Evolutionary conservation across 2,113 vertebrate species (phyloP), one percentile per base, ranked within the genome.

Genomic region (Micronycteris hirsuta): DNA sequence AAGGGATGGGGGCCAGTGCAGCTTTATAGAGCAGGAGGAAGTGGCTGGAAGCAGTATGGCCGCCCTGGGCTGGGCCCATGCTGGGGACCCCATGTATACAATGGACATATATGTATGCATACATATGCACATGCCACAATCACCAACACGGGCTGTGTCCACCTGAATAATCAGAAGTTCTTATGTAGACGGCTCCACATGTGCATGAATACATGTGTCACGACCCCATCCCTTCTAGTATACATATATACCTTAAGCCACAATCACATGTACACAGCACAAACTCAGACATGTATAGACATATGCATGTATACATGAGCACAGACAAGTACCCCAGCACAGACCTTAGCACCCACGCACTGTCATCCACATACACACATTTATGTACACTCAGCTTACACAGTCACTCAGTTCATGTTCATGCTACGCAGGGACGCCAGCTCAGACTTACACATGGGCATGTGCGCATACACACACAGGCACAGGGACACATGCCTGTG

Each of bases 351-450:
- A 20, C 11, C 36, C 38, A 1, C 4, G 26, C 5, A 1, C 24
- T 14, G 10, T 12, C 11, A 1, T 2, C 3, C 20, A 9, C 1
- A 0, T 54, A 15, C 8, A 41, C 7, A 41, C 16, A 10, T 33
- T 43, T 41, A 71, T 17, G 10, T 80, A 16, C 0, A 67, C 38
- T 41, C 41, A 5, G 14, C 28, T 31, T 7, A 4, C 2, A 26
- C 26, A n/a, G 1, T 77, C 52, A 28, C 6, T 16, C 33, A 13
- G n/a, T 45, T 7, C n/a, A 17, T 41, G 16, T 41, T 22, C 22
- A 26, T n/a, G 31, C 22, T 38, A 36, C n/a, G 10, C 2, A 4
- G 41, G 7, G 17, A 68, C 31, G 43, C 17, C n/a, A 7, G 80
- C 24, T 56, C n/a, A 71, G 26, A 68, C 26, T 83, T 38, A 22